These are phyloP conservation scores for Rotaria macrura DNA, from an alignment of 2,888 invertebrate genomes.

Conservation along the genomic window DNA sequence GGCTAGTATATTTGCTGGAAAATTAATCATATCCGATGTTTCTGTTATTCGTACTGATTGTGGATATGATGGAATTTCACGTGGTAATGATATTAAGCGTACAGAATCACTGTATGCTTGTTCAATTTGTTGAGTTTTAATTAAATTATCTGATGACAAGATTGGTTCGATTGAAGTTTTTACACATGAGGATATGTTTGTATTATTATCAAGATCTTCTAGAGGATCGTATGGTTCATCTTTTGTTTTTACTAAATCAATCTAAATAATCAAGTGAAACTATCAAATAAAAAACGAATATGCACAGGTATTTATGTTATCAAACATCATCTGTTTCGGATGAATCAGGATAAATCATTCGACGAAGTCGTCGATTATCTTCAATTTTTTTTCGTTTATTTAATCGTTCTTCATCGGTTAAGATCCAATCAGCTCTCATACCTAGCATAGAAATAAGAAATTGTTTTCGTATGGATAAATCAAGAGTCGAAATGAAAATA, in stretches of 20 bases:
- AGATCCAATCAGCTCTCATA: background rate
- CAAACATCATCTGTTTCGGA: background rate
- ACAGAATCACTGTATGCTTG: background rate
- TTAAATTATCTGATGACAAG: background rate
- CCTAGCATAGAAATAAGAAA: background rate
- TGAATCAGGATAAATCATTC: background rate
- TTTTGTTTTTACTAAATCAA: background rate
- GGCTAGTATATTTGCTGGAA: background rate
- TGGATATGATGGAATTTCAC: background rate
- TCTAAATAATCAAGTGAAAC: background rate
- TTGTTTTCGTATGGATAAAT: background rate
- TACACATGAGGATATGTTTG: background rate
- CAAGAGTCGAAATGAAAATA: background rate
- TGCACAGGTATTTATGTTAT: background rate
- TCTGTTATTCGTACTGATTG: background rate
- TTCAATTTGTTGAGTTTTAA: background rate
- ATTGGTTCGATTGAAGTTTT: background rate
- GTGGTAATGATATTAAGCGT: background rate
- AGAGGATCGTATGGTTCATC: background rate
- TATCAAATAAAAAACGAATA: background rate
- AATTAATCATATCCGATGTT: background rate
- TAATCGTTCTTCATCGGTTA: background rate
- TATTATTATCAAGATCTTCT: background rate
- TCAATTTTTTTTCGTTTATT: background rate
- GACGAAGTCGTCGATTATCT: background rate